Base-by-base conservation (phyloP, 2,797 vertebrate genomes). In the Centropyge bicolor region DNA sequence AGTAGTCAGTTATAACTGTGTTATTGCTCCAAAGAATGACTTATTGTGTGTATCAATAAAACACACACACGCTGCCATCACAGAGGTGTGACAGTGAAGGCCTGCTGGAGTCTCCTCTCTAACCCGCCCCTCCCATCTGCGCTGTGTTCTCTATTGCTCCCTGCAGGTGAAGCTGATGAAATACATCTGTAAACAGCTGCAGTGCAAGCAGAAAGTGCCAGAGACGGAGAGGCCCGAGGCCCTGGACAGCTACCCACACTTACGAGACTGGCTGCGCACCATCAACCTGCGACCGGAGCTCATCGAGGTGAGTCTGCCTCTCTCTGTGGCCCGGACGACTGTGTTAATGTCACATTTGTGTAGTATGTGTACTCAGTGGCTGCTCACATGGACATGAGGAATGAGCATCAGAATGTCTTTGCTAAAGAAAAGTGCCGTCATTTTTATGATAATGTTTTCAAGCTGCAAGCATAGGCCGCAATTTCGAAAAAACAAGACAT, bases 131-230 rank as follows among this genome's bases (percentile, higher is more conserved):
- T 91, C 84, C 89, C 83, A 55, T 83, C 74, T 81, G 27, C 51
- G 8, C 71, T 80, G 66, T 89, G 81, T 92, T 80, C 88, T 93
- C 86, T 94, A 46, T 92, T 86, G 88, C 94, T 89, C 90, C 91
- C 81, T 89, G 24, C 96, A 99, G 98, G 97, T 97, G 72, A 99
- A 98, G 91, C 96, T 99, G 89, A 97, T 98, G 75, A 98, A 97
- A 91, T 99, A 99, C 94, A 98, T 98, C 91, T 97, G 96, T 92
- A 95, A 98, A 83, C 98, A 99, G 91, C 94, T 97, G 90, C 98
- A 98, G 94, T 98, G 96, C 91, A 99, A 98, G 93, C 95, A 96
- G 83, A 98, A 97, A 0, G 96, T 99, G 92, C 96, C 97, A 45
- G 96, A 96, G 72, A 92, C 91, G 0, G 96, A 98, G 92, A 92